A percentile compares a stretch with the other conserved stretches of the same genome.
Evolutionary conservation across 2,888 invertebrate species (phyloP).

Genomic region (Leucozona laternaria): DNA sequence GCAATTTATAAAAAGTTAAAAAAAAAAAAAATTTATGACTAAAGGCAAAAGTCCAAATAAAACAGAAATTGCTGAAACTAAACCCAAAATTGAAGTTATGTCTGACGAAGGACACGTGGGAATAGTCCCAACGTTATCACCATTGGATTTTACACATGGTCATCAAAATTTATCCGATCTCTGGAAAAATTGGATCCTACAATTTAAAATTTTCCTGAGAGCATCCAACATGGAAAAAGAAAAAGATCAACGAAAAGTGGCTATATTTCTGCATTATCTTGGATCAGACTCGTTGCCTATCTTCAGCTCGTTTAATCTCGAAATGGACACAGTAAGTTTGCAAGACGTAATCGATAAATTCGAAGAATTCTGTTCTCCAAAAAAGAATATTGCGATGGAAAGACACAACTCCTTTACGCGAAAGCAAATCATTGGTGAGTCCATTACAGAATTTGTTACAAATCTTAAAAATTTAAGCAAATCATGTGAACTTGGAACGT

Average conservation of each 20-base stretch:
- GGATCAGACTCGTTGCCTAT: slow-evolving; percentile 19
- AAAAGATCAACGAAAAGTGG: slow-evolving; percentile 16
- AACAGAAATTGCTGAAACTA: too few species aligned
- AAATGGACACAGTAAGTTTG: neutral
- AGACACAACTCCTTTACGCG: slow-evolving; percentile 39
- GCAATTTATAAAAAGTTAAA: too few species aligned
- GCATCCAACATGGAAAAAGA: slow-evolving; percentile 14
- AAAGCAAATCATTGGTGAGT: slow-evolving; percentile 42
- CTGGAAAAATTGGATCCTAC: slow-evolving; percentile 21
- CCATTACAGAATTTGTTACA: slow-evolving; percentile 45
- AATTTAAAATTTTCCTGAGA: slow-evolving; percentile 22
- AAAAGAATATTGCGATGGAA: slow-evolving; percentile 53
- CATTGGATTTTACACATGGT: neutral
- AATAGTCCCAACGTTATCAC: slow-evolving; percentile 18
- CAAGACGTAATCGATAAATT: slow-evolving; percentile 9
- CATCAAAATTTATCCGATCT: slow-evolving; percentile 3
- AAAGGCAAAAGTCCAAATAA: too few species aligned
- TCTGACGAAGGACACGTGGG: neutral
- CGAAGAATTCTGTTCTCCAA: slow-evolving; percentile 26
- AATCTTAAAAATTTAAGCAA: slow-evolving; percentile 42
- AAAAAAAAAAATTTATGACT: too few species aligned
- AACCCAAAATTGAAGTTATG: too few species aligned
- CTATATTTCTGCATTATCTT: slow-evolving; percentile 34
- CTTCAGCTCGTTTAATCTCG: slow-evolving; percentile 11
- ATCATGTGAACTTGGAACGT: slow-evolving; percentile 45